Base-by-base conservation (phyloP, 2,797 vertebrate genomes). In the Acropternis orthonyx region DNA sequence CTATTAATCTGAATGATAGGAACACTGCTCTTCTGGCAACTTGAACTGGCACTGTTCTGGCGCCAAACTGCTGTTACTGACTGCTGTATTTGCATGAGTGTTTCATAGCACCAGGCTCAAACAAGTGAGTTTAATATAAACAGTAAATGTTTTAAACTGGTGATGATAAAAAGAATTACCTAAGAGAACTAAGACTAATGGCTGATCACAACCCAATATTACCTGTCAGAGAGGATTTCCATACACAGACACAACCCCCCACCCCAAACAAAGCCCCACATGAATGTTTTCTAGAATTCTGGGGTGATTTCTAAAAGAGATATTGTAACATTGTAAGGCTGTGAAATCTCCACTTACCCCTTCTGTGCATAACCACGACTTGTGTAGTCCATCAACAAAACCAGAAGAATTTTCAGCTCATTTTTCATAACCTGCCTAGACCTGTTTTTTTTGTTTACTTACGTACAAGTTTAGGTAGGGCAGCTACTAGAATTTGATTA, bases 341-440 rank as follows among this genome's bases (percentile, higher is more conserved):
- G 34, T 44, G 68, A 85, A 61, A 83, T 24, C n/a, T 54, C 71
- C 32, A 39, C 17, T 66, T 37, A 5, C 16, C 67, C 43, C 27
- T 78, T 32, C 51, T 34, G 12, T 12, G 18, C 1, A 12, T 16
- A 86, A 85, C 28, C 49, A 72, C 0, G 0, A 81, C 39, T 51
- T 27, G 36, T 1, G 20, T 2, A 16, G 32, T 59, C 71, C 49
- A 74, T 28, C 48, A 77, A 65, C 44, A 80, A 59, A 82, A 39
- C 4, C 10, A 54, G 20, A 72, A 27, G 21, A 46, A 16, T 67
- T 85, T 66, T 67, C 75, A 88, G 56, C 24, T 43, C 2, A 65
- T 65, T 87, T 59, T 34, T 69, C 12, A 15, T 20, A 54, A 74
- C 22, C 20, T 71, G 65, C 21, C 81, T 28, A 41, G 84, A 58